Evolutionary conservation across 2,797 vertebrate genomes (phyloP).

Genomic region (Acrossocheilus wenchowensis): DNA sequence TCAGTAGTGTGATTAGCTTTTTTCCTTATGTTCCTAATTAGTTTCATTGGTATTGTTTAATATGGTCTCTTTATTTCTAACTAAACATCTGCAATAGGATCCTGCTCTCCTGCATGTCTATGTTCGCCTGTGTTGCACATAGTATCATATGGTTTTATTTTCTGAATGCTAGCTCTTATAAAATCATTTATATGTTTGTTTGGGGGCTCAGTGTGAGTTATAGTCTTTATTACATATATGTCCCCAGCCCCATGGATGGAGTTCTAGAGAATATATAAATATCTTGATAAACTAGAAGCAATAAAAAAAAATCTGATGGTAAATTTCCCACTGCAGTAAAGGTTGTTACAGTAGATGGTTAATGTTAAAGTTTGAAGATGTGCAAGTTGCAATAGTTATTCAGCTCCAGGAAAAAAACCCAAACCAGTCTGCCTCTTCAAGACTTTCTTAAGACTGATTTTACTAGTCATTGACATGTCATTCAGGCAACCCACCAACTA

Average conservation of each 20-base stretch:
- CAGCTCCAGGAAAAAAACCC: background rate
- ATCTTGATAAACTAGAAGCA: background rate
- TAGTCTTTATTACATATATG: background rate
- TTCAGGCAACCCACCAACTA: background rate
- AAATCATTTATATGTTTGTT: background rate
- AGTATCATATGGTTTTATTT: background rate
- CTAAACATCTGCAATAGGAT: background rate
- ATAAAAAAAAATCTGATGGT: background rate
- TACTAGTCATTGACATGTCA: slow-evolving; percentile 5
- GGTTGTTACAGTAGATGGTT: background rate
- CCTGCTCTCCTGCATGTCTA: background rate
- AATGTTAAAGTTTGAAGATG: background rate
- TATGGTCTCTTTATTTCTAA: background rate
- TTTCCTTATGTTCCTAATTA: background rate
- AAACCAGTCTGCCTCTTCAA: background rate
- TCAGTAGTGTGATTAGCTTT: background rate
- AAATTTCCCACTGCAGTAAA: background rate
- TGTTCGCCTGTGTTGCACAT: background rate
- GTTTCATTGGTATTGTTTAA: background rate
- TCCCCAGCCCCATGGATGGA: background rate
- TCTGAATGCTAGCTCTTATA: background rate
- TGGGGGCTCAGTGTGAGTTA: background rate
- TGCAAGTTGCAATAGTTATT: background rate
- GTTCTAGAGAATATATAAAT: background rate
- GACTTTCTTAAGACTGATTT: background rate